Evolutionary conservation across 1,140 invertebrate species (phyloP).

Genomic region (Listronotus bonariensis): DNA sequence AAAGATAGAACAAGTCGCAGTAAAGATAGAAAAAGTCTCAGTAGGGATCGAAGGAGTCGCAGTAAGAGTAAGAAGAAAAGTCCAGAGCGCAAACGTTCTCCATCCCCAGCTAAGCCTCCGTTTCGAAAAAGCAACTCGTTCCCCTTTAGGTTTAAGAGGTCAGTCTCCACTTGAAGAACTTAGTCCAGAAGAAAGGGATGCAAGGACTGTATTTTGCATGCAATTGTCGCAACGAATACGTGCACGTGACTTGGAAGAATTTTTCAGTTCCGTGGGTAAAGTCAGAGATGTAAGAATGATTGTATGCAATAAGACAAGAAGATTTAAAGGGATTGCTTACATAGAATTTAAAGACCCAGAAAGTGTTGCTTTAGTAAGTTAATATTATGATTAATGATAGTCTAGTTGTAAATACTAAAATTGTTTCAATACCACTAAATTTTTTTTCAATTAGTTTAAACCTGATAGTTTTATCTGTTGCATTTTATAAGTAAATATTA

Average conservation of each 20-base stretch:
- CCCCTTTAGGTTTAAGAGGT: slow-evolving; percentile 44
- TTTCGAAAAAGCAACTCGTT: slow-evolving; percentile 44
- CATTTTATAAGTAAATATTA: no score
- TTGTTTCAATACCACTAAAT: no score
- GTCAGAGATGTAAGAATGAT: slow-evolving; percentile 98
- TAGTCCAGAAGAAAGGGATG: slow-evolving; percentile 96
- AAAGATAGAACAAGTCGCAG: slow-evolving; percentile 6
- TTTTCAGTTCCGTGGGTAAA: slow-evolving; percentile 98
- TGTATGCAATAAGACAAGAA: slow-evolving; percentile 97
- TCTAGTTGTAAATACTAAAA: no score
- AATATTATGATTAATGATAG: slow-evolving; percentile 2
- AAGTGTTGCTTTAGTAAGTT: slow-evolving; percentile 88
- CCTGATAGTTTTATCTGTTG: no score
- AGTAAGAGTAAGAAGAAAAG: slow-evolving; percentile 52
- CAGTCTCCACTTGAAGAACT: slow-evolving; percentile 69
- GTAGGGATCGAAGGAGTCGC: slow-evolving; percentile 43
- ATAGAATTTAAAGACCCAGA: slow-evolving; percentile 99
- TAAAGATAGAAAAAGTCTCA: slow-evolving; percentile 11
- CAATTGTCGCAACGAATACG: slow-evolving; percentile 93
- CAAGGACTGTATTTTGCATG: slow-evolving; percentile 98
- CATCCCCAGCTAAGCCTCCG: slow-evolving; percentile 44
- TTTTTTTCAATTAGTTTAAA: no score
- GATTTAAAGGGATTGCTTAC: slow-evolving; percentile 99
- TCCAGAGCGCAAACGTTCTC: slow-evolving; percentile 50
- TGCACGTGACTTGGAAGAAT: slow-evolving; percentile 96